phyloP scores from a whole-genome alignment of 2,888 invertebrate genomes.

The Celastrina argiolus region DNA sequence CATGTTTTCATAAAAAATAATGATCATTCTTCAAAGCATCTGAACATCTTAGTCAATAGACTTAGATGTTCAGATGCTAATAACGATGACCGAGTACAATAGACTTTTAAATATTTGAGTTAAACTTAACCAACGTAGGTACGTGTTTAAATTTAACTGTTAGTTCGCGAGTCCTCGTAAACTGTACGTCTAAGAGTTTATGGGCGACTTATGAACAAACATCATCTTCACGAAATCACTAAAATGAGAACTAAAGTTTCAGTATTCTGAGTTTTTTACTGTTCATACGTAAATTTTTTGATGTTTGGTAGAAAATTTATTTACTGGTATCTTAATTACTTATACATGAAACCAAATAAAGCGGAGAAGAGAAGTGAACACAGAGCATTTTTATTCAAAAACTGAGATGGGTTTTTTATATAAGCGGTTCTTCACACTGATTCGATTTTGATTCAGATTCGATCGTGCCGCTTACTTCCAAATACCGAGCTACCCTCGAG shows the following conservation, averaged over 20 bases:
- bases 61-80: not conserved
- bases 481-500: too few relatives aligned
- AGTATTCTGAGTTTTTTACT: not conserved
- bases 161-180: conserved; percentile 2
- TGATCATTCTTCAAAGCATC: too few relatives aligned
- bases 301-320: not conserved
- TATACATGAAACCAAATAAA: too few relatives aligned
- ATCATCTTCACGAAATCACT: conserved; percentile 2
- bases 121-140: not conserved
- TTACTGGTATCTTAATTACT: too few relatives aligned
- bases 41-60: too few relatives aligned
- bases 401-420: too few relatives aligned
- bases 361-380: too few relatives aligned
- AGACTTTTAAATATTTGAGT: not conserved
- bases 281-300: not conserved
- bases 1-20: too few relatives aligned
- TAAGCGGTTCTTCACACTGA: too few relatives aligned
- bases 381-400: too few relatives aligned
- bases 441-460: too few relatives aligned
- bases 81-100: not conserved
- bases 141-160: conserved; percentile 14
- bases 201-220: conserved; percentile 7
- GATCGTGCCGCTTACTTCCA: too few relatives aligned
- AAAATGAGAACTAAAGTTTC: conserved; percentile 5
- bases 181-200: conserved; percentile 10